Base-by-base conservation (phyloP, 2,113 vertebrate genomes). In the Chionis minor region DNA sequence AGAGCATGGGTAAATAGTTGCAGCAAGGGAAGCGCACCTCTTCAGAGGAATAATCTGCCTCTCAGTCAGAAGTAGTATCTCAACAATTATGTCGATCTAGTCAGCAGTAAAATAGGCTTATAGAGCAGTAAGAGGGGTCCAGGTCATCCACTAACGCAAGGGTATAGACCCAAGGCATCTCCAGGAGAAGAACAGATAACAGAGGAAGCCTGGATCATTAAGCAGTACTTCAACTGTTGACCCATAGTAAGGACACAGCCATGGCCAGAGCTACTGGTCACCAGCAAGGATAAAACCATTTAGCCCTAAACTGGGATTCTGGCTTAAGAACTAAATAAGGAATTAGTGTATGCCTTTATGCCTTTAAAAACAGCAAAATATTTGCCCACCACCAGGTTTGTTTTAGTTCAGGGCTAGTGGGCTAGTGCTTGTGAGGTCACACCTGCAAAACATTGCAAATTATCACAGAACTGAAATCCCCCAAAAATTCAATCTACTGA, bases 81-180 rank as follows among this genome's bases (percentile, higher is more conserved):
- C 40, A 69, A 0, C 0, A 0, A 21, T 78, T 45, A 23, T 26
- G 73, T 47, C 28, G 16, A 51, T 22, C 2, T 49, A 86, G 33
- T 28, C 72, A 80, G n/a, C 49, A 42, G 30, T 69, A 30, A 77
- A 81, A 45, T 5, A 81, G 28, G 5, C 26, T 22, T 47, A 28
- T 22, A 73, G 72, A 80, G 45, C 24, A 91, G 8, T 21, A 35
- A 62, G 12, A 66, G 35, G 10, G 20, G 8, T 35, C 12, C 27
- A 73, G 33, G 38, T 27, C 12, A 66, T 16, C 40, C 35, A 38
- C 30, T 47, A 15, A 30, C 70, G 49, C 67, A 22, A 78, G 21
- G 5, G 11, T 27, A 24, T 33, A 38, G 47, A 49, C 26, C 30
- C 17, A 70, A 58, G 22, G 16, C 24, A 45, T 24, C 32, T 45